These are phyloP conservation scores for Falco concolor DNA, from an alignment of 2,797 vertebrate genomes.

Conservation along the genomic window DNA sequence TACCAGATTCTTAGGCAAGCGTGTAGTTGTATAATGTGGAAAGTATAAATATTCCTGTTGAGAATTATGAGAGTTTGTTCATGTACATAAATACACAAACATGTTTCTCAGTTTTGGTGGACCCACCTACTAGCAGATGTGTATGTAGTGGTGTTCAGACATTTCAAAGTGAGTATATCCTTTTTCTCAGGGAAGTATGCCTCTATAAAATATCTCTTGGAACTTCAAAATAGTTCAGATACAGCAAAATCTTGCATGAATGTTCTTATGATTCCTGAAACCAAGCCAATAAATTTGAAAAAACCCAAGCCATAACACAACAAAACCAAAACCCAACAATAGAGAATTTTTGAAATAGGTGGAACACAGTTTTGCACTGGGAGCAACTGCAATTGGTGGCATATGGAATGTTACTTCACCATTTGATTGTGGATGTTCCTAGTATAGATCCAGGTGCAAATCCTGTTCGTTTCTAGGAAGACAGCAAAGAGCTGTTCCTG, in stretches of 20 bases:
- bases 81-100: not conserved
- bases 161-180: not conserved
- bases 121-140: not conserved
- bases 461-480: not conserved
- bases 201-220: not conserved
- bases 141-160: not conserved
- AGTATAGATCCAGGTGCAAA: not conserved
- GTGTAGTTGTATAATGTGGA: not conserved
- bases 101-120: not conserved
- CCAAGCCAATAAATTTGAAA: not conserved
- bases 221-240: not conserved
- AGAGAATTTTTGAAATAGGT: not conserved
- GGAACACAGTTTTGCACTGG: not conserved
- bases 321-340: rapidly evolving
- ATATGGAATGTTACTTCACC: not conserved
- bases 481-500: not conserved
- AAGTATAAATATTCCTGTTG: not conserved
- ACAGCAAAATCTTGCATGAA: not conserved
- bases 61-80: not conserved
- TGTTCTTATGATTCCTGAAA: not conserved
- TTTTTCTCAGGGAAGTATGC: not conserved
- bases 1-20: not conserved
- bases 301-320: not conserved
- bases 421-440: not conserved
- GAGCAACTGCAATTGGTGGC: not conserved